These are phyloP conservation scores for Bettongia penicillata DNA, from an alignment of 2,113 vertebrate genomes.

Conservation along the genomic window DNA sequence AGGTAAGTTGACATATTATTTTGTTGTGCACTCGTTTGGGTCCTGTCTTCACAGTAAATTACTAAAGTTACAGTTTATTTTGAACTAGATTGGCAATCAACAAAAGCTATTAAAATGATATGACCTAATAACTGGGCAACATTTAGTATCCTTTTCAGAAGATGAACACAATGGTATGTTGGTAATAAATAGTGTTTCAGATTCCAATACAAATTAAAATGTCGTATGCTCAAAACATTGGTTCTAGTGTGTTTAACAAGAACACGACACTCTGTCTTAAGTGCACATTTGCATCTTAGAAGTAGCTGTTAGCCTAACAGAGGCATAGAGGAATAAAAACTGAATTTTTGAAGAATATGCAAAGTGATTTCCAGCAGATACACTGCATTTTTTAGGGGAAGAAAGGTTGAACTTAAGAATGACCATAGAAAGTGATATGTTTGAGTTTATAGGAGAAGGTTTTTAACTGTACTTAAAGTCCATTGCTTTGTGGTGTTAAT, in stretches of 20 bases:
- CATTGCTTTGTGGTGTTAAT: not conserved
- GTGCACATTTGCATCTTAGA: not conserved
- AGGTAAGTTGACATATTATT: constrained; percentile 89
- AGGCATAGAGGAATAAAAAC: not conserved
- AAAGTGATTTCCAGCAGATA: not conserved
- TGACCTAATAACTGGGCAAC: not conserved
- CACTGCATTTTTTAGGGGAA: not conserved
- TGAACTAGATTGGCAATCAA: not conserved
- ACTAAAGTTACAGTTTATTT: not conserved
- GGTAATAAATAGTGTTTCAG: not conserved
- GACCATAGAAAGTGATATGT: not conserved
- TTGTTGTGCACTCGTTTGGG: constrained; percentile 81
- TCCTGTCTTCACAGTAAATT: not conserved
- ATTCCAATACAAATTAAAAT: not conserved
- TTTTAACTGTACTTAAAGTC: not conserved
- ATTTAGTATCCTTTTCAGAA: not conserved
- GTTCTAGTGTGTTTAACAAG: not conserved
- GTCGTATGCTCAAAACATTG: not conserved
- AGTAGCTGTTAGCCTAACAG: not conserved
- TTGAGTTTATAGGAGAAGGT: not conserved
- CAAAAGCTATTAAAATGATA: not conserved
- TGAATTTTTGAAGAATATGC: not conserved
- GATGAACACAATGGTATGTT: not conserved
- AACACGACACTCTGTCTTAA: not conserved
- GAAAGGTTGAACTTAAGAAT: not conserved